phyloP scores from a whole-genome alignment of 2,113 vertebrate species.

The Coryphaenoides rupestris region DNA sequence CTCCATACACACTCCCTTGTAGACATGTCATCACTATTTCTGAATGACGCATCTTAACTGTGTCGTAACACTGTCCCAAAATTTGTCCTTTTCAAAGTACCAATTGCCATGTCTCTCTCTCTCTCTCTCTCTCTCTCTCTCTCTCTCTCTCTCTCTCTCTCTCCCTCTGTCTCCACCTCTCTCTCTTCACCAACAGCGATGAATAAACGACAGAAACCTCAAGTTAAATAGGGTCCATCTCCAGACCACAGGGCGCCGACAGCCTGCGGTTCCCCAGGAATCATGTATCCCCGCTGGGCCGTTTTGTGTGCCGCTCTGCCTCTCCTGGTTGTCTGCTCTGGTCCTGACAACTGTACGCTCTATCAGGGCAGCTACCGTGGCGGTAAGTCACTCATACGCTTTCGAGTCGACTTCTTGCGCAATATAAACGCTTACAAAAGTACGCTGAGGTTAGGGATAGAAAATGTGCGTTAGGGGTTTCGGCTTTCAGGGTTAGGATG shows the following conservation, averaged over 20 bases:
- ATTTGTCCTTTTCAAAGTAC: constrained; percentile 40
- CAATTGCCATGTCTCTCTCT: background rate
- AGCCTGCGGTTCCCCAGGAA: background rate
- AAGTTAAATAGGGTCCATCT: too few species aligned
- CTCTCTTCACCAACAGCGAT: background rate
- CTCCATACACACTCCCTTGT: too few species aligned
- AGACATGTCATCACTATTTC: too few species aligned
- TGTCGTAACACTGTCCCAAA: too few species aligned
- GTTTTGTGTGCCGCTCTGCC: constrained; percentile 14
- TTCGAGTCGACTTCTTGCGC: too few species aligned
- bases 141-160: background rate
- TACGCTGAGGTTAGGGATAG: too few species aligned
- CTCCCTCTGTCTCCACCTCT: background rate
- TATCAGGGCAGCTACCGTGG: background rate
- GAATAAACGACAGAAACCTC: background rate
- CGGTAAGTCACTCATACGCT: constrained; percentile 26
- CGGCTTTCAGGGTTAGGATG: too few species aligned
- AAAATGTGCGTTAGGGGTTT: too few species aligned
- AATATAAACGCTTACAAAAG: too few species aligned
- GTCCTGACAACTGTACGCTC: constrained; percentile 4
- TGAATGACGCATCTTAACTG: too few species aligned
- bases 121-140: background rate
- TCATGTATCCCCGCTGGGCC: constrained; percentile 37
- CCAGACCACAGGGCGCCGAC: too few species aligned
- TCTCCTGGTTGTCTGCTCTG: constrained; percentile 12